Evolutionary conservation across 2,113 vertebrate genomes (phyloP).

Genomic region (Pachypanchax playfairii): DNA sequence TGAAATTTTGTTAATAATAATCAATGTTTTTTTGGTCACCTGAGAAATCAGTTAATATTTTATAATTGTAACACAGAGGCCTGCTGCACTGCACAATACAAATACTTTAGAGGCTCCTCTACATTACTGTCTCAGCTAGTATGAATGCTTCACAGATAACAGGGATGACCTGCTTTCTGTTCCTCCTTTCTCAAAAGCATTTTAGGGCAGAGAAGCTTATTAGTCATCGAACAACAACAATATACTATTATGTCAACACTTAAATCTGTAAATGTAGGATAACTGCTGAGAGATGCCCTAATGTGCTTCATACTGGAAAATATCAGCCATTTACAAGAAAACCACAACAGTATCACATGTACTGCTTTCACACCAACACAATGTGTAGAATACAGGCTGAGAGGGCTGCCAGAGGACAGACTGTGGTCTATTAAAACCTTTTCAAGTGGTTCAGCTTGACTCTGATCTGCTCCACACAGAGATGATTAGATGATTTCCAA

Average conservation of each 20-base stretch:
- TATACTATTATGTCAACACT: conserved; percentile 27
- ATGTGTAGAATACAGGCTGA: conserved; percentile 1
- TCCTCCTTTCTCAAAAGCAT: conserved; percentile 16
- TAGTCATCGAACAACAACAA: conserved; percentile 39
- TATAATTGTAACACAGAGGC: conserved; percentile 15
- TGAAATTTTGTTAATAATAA: not conserved
- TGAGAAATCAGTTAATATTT: conserved; percentile 10
- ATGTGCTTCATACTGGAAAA: conserved; percentile 31
- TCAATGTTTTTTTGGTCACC: not conserved
- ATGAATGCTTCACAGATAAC: conserved; percentile 29
- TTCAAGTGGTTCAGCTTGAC: conserved; percentile 56
- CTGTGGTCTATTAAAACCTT: conserved; percentile 18
- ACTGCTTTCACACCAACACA: conserved; percentile 38
- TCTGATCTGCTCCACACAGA: conserved; percentile 47
- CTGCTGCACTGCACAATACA: conserved; percentile 24
- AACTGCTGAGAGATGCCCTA: conserved; percentile 21
- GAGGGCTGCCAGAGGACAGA: conserved; percentile 25
- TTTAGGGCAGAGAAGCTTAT: conserved; percentile 24
- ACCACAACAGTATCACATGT: conserved; percentile 38
- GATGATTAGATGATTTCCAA: conserved; percentile 56
- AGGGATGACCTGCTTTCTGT: conserved; percentile 14
- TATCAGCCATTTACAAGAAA: conserved; percentile 27
- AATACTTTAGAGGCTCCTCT: conserved; percentile 22
- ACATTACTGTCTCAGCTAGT: conserved; percentile 16
- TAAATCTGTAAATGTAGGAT: conserved; percentile 19